Evolutionary conservation across 1,140 invertebrate species (phyloP).

Genomic region (Bombus haemorrhoidalis): DNA sequence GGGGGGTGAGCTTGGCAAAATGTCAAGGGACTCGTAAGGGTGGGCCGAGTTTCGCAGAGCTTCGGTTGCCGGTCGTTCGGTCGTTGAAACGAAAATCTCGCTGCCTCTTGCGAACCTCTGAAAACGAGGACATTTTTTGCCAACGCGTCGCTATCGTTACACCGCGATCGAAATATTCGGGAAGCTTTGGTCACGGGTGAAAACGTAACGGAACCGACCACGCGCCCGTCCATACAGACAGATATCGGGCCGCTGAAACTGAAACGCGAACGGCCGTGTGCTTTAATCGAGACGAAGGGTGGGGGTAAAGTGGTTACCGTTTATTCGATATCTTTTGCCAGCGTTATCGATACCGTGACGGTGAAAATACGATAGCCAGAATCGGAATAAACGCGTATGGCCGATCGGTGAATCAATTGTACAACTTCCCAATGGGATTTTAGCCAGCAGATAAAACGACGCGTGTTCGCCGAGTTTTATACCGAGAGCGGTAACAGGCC

Average conservation of each 20-base stretch:
- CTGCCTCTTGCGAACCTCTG: neutral
- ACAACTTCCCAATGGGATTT: constrained; percentile 35
- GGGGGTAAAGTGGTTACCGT: constrained; percentile 4
- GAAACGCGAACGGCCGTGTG: neutral
- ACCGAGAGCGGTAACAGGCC: neutral
- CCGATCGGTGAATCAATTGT: constrained; percentile 41
- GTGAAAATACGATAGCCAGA: constrained; percentile 20
- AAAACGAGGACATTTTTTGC: neutral
- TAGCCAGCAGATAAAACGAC: constrained; percentile 21
- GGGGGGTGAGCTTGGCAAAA: constrained; percentile 78
- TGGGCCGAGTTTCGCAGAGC: constrained; percentile 53
- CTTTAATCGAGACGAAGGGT: neutral
- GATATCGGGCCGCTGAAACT: constrained; percentile 4
- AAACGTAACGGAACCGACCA: neutral
- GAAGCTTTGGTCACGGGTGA: neutral
- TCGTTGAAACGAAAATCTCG: constrained; percentile 57
- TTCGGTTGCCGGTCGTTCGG: constrained; percentile 20
- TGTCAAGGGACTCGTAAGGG: constrained; percentile 77
- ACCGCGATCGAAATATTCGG: constrained; percentile 5
- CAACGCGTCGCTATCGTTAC: neutral
- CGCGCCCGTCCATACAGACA: neutral
- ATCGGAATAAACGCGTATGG: constrained; percentile 21
- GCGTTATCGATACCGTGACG: neutral
- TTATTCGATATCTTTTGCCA: constrained; percentile 24
- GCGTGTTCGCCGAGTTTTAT: constrained; percentile 35